Evolutionary conservation across 1,140 invertebrate genomes (phyloP), one percentile per base, ranked within the genome.

Genomic region (Papilio xuthus): DNA sequence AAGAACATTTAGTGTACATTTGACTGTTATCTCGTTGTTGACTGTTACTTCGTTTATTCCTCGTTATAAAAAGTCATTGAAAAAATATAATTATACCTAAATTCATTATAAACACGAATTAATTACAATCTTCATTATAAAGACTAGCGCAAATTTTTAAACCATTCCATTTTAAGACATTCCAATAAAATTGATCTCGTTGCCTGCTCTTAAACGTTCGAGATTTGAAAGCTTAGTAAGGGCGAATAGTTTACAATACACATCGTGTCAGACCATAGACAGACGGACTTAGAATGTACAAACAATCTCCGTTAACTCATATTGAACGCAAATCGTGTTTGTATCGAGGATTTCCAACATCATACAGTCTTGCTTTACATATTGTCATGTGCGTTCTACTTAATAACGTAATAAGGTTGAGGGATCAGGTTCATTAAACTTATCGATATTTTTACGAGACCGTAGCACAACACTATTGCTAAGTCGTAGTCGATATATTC

Each of bases 401-500:
- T 37, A 4, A 37, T 37, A 37, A 37, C 7, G 0, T 37, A 37
- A 37, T 37, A 37, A 37, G 7, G 2, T 37, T 7, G 4, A 53
- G 10, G 9, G 42, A 44, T 44, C 12, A 44, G 42, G 9, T 44
- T 0, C 0, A 7, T 12, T 10, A 44, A 44, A 44, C 8, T 23
- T 20, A 56, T 56, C 53, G n/a, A 56, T 28, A 67, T 28, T 67
- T 1, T 67, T 28, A 67, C 15, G 13, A 28, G 60, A 67, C 20
- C 53, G 7, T 75, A 80, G 53, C 70, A 71, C 71, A 77, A 73
- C 75, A 77, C 74, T 56, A 73, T 78, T 67, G 12, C 67, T 56
- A 18, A 77, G 53, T 72, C 74, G 53, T 77, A 79, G 78, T 82
- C 83, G 84, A 85, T 85, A 79, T 79, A 85, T 84, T 84, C 69